phyloP scores from a whole-genome alignment of 2,888 invertebrate genomes.

The Drosophila picticornis region DNA sequence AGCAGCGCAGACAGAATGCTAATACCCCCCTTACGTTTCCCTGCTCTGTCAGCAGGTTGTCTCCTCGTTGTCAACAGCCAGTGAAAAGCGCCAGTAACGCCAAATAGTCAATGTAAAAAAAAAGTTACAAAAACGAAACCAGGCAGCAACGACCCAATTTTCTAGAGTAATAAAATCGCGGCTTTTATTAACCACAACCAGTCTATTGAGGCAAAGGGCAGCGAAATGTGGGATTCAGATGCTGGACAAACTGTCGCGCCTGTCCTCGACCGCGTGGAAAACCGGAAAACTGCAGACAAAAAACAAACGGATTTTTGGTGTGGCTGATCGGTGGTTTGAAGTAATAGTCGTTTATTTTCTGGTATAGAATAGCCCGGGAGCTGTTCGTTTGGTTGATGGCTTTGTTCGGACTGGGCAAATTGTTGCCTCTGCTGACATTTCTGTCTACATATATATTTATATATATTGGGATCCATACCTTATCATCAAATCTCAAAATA shows the following conservation, averaged over 20 bases:
- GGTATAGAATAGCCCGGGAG: not conserved
- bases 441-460: conserved; percentile 41
- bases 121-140: conserved; percentile 25
- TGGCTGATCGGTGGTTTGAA: conserved; percentile 31
- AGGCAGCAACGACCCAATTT: conserved; percentile 66
- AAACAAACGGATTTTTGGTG: conserved; percentile 33
- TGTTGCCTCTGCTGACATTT: conserved; percentile 36
- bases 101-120: conserved; percentile 62
- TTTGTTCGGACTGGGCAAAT: conserved; percentile 41
- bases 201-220: conserved; percentile 43
- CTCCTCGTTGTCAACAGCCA: conserved; percentile 53
- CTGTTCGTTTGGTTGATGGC: conserved; percentile 3
- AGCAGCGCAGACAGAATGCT: conserved; percentile 52
- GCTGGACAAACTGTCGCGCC: conserved; percentile 51
- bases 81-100: conserved; percentile 60
- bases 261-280: conserved; percentile 52
- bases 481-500: not conserved
- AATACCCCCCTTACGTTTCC: not conserved
- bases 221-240: conserved; percentile 6
- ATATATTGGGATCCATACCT: not conserved
- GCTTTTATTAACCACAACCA: conserved; percentile 75
- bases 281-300: conserved; percentile 30
- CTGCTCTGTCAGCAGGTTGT: conserved; percentile 22
- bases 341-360: not conserved
- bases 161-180: conserved; percentile 65